Conservation (phyloP, 2,113 vertebrate genomes). For the Solea senegalensis region DNA sequence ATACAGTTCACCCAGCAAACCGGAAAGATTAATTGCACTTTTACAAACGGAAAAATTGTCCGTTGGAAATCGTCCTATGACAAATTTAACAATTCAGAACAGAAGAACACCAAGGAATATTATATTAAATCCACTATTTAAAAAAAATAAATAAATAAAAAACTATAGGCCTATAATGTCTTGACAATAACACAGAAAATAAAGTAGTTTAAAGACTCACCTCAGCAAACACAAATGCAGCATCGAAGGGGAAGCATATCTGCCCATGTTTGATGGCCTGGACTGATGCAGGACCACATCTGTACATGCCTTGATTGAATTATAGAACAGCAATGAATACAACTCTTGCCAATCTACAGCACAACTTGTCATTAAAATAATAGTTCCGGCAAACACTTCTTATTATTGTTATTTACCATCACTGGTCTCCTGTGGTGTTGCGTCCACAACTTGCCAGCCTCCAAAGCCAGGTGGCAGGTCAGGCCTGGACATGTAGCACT, state of each 20-base stretch:
- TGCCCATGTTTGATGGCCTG: constrained; percentile 94
- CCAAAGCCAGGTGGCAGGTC: constrained; percentile 93
- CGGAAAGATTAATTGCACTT: no score
- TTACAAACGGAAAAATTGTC: no score
- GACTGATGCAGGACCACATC: constrained; percentile 94
- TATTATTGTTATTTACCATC: constrained; percentile 84
- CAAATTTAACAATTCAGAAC: no score
- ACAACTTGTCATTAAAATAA: not conserved
- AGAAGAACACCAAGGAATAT: no score
- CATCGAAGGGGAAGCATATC: constrained; percentile 91
- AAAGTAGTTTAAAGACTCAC: constrained; percentile 63
- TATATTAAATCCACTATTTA: no score
- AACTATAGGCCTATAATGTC: no score
- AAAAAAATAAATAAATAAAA: no score
- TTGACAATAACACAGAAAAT: no score
- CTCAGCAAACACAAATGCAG: constrained; percentile 94
- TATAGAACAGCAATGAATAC: not conserved
- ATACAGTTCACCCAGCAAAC: no score
- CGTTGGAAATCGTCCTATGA: no score
- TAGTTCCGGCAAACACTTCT: not conserved
- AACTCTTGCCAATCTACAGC: not conserved
- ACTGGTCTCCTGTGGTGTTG: constrained; percentile 96
- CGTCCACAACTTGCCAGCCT: constrained; percentile 96
- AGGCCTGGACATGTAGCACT: constrained; percentile 94
- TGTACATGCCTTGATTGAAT: constrained; percentile 87